A percentile compares a stretch with the other conserved stretches of the same genome.
These are phyloP conservation scores for Zeuzera pyrina DNA, from an alignment of 2,888 invertebrate species.

Conservation along the genomic window DNA sequence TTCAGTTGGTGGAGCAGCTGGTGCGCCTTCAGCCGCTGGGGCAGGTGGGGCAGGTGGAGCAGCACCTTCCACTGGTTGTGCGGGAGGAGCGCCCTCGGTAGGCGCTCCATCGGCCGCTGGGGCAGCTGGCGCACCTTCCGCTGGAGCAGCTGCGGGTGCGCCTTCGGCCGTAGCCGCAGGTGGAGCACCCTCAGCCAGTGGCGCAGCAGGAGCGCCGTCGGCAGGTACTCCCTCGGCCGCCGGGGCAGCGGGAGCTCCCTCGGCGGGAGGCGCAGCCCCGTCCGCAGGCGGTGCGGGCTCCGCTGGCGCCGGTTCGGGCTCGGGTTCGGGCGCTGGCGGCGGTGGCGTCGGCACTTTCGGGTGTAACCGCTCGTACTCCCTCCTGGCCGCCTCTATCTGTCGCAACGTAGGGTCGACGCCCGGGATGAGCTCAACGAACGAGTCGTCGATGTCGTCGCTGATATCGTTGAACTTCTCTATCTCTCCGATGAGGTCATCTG, in stretches of 20 bases:
- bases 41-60: conserved; percentile 17
- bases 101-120: conserved; percentile 23
- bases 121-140: conserved; percentile 32
- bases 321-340: conserved; percentile 29
- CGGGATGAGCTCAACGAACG: conserved; percentile 87
- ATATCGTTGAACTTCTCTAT: conserved; percentile 95
- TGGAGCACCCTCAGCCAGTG: conserved; percentile 32
- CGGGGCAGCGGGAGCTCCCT: conserved; percentile 26
- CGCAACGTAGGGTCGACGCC: conserved; percentile 65
- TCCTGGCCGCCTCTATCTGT: conserved; percentile 40
- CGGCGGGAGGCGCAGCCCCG: conserved; percentile 25
- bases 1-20: conserved; percentile 20
- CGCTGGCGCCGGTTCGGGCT: conserved; percentile 29
- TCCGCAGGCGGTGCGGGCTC: conserved; percentile 28
- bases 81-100: conserved; percentile 17
- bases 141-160: conserved; percentile 23
- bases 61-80: conserved; percentile 18
- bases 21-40: conserved; percentile 14
- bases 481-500: conserved; percentile 89
- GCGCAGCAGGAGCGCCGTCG: conserved; percentile 21
- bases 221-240: conserved; percentile 31
- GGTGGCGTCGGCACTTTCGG: conserved; percentile 24
- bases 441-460: conserved; percentile 93
- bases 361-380: conserved; percentile 14
- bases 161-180: conserved; percentile 20